Conservation (phyloP, 1,140 invertebrate genomes). For the Zaprionus kolodkinae region DNA sequence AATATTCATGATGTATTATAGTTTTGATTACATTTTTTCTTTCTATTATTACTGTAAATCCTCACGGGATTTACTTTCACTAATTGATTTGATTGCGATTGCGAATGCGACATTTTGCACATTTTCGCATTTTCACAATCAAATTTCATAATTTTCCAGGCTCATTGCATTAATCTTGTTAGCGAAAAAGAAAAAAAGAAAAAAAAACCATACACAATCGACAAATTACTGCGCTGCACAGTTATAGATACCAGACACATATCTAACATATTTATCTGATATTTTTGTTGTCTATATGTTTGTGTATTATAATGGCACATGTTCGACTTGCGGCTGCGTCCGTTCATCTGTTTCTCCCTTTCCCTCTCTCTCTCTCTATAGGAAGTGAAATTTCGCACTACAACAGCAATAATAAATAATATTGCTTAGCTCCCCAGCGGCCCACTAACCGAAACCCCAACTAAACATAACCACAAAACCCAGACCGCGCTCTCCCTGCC, state of each 20-base stretch:
- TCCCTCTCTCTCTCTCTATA: slow-evolving; percentile 38
- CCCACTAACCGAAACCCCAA: slow-evolving; percentile 77
- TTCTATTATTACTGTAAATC: background rate
- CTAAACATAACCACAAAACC: slow-evolving; percentile 58
- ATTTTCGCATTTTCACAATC: slow-evolving; percentile 27
- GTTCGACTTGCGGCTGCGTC: slow-evolving; percentile 51
- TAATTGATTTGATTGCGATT: slow-evolving; percentile 8
- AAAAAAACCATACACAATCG: slow-evolving; percentile 39
- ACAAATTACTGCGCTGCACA: slow-evolving; percentile 56
- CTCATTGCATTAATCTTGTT: slow-evolving; percentile 66
- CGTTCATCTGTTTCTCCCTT: background rate
- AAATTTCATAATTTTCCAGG: slow-evolving; percentile 21
- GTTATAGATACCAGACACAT: background rate
- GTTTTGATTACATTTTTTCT: background rate
- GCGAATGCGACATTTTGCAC: slow-evolving; percentile 21
- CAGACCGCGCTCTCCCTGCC: slow-evolving; percentile 35
- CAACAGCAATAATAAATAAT: slow-evolving; percentile 22
- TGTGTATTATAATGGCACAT: slow-evolving; percentile 55
- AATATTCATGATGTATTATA: background rate
- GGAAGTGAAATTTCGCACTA: slow-evolving; percentile 62
- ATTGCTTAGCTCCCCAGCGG: slow-evolving; percentile 53
- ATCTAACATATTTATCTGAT: background rate
- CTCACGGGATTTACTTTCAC: background rate
- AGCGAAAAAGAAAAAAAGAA: background rate
- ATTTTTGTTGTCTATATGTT: background rate